Base-by-base conservation (phyloP, 2,797 vertebrate genomes). In the Danionella dracula region DNA sequence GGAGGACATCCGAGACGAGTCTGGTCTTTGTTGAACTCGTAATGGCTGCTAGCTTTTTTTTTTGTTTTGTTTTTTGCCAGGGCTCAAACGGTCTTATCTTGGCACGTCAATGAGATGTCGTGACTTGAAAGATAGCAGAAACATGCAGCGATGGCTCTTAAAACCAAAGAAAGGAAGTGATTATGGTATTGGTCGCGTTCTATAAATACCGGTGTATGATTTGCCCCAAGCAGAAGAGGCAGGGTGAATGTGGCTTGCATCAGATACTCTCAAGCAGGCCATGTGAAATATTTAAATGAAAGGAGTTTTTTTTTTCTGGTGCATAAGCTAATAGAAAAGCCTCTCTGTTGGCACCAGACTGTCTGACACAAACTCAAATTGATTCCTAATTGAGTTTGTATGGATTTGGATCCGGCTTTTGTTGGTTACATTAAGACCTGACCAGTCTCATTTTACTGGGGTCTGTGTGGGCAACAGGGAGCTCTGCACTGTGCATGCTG, bases 361-460 rank as follows among this genome's bases (percentile, higher is more conserved):
- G 90, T 91, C 90, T 90, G 89, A 90, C 90, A 90, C 88, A 89
- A 90, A 90, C 87, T 90, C 87, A 90, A 90, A 91, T 91, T 91
- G 90, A 91, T 90, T 90, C 88, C 85, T 90, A 90, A 91, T 89
- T 90, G 81, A 85, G 84, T 90, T 91, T 90, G 87, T 89, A 91
- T 88, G 86, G 88, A 90, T 90, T 90, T 88, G 87, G 85, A 90
- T 89, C 87, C 83, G 84, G 89, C 88, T 90, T 90, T 88, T 88
- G 87, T 88, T 89, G 85, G 88, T 88, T 89, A 88, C 88, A 90
- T 90, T 90, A 90, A 84, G 86, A 85, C 85, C 87, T 84, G 83
- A 87, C 87, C 86, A 88, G 86, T 88, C 87, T 88, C 88, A 88
- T 88, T 90, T 89, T 89, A 86, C 89, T 89, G 85, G 82, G 83